These are phyloP conservation scores for Erebia palarica DNA, from an alignment of 2,888 invertebrate genomes.

Conservation along the genomic window DNA sequence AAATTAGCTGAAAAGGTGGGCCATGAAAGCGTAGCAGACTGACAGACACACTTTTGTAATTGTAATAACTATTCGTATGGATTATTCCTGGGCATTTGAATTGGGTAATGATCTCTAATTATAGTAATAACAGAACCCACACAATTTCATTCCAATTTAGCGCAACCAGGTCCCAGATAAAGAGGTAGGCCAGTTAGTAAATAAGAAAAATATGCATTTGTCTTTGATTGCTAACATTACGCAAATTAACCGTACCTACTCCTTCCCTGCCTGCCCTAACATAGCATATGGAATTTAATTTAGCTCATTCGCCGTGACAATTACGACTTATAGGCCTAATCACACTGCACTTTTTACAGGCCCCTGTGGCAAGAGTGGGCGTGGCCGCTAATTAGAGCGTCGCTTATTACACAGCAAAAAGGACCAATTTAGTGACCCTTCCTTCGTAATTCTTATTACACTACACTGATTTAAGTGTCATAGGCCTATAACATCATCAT, in stretches of 20 bases:
- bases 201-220: neutral
- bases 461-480: no score
- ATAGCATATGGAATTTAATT: neutral
- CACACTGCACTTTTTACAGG: no score
- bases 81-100: neutral
- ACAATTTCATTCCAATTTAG: neutral
- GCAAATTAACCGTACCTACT: neutral
- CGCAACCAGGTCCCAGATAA: neutral
- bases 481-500: no score
- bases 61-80: no score
- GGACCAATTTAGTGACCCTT: no score
- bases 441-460: no score
- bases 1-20: no score
- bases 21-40: no score
- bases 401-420: no score
- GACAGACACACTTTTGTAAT: no score
- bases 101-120: constrained; percentile 3
- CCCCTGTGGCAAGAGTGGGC: no score
- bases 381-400: no score
- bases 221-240: neutral
- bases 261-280: neutral
- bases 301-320: neutral
- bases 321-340: constrained; percentile 10
- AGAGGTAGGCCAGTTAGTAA: neutral
- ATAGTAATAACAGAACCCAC: neutral